Base-by-base conservation (phyloP, 2,113 vertebrate species). In the Terrapene triunguis region DNA sequence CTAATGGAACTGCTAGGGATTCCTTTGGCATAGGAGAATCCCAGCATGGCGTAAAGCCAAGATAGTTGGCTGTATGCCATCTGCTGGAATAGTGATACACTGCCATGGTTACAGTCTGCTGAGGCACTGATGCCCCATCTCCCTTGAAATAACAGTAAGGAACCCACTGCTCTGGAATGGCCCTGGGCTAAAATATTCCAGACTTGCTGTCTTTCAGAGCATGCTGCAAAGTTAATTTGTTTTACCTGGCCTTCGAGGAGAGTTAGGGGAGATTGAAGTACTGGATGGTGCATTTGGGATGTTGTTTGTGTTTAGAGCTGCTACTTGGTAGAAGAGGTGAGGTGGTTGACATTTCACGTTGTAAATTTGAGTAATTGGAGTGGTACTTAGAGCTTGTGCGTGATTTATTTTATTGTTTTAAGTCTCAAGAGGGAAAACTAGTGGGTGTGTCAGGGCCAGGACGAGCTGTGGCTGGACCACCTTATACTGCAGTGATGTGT, bases 91-190 rank as follows among this genome's bases (percentile, higher is more conserved):
- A 42, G 62, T 55, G 80, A 25, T 78, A 84, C 1, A 2, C 35
- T 51, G 53, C 82, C 7, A 2, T 51, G 85, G 80, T 53, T 89
- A 92, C 78, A 1, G 25, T 6, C 29, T 7, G 8, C 0, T 3
- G 19, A 38, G 0, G 0, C 8, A 0, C 1, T 4, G 50, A 8
- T 62, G 62, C 5, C 21, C 1, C 81, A 29, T 11, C 22, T 29
- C 44, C 11, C 0, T 47, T 4, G 8, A 47, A 44, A 12, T 47
- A 78, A 78, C 74, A 44, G 24, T 27, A 78, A 78, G 74, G 42
- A 72, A 78, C 38, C 11, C 42, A 78, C 13, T 44, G 24, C 42
- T 78, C 42, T 78, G 25, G 22, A 78, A 14, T 29, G 42, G 22
- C 74, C 22, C 38, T 42, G 74, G 22, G 12, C 42, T 78, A 47